phyloP scores from a whole-genome alignment of 1,140 invertebrate species.

The Mya arenaria region DNA sequence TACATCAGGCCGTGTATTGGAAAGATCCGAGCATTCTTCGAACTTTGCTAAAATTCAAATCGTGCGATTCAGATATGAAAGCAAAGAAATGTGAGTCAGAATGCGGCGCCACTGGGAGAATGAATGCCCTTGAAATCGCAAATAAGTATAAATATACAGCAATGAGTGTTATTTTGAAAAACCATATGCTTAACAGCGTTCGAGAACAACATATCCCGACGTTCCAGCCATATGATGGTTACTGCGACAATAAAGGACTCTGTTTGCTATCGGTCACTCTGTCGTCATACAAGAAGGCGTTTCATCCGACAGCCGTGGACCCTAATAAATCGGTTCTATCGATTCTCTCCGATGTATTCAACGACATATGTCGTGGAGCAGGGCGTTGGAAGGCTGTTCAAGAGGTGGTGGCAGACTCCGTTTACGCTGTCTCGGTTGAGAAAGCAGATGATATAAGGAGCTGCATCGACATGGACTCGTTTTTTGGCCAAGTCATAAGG shows the following conservation, averaged over 20 bases:
- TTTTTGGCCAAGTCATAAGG: slow-evolving; percentile 7
- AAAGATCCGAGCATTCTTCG: not conserved
- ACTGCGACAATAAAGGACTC: not conserved
- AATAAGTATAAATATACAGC: not conserved
- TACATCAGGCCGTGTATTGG: slow-evolving; percentile 37
- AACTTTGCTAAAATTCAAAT: not conserved
- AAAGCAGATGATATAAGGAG: not conserved
- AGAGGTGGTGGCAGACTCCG: slow-evolving; percentile 9
- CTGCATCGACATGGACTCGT: not conserved
- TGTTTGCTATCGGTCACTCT: slow-evolving; percentile 16
- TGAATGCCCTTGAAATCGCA: slow-evolving; percentile 12
- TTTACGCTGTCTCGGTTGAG: slow-evolving; percentile 15
- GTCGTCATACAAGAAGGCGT: slow-evolving; percentile 31
- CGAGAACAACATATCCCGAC: not conserved
- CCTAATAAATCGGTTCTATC: not conserved
- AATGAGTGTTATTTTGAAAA: not conserved
- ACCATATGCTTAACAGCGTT: not conserved
- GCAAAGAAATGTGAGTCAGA: slow-evolving; percentile 37
- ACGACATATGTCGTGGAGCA: not conserved
- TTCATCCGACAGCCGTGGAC: slow-evolving; percentile 9
- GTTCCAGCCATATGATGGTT: not conserved
- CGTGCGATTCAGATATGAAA: slow-evolving; percentile 5
- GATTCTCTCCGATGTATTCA: slow-evolving; percentile 8
- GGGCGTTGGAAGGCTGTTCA: slow-evolving; percentile 15
- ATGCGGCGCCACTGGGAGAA: slow-evolving; percentile 12